Percentiles rank a stretch among this genome's conserved stretches.
These are phyloP conservation scores for Neostethus bicornis DNA, from an alignment of 2,797 vertebrate genomes.

Conservation along the genomic window DNA sequence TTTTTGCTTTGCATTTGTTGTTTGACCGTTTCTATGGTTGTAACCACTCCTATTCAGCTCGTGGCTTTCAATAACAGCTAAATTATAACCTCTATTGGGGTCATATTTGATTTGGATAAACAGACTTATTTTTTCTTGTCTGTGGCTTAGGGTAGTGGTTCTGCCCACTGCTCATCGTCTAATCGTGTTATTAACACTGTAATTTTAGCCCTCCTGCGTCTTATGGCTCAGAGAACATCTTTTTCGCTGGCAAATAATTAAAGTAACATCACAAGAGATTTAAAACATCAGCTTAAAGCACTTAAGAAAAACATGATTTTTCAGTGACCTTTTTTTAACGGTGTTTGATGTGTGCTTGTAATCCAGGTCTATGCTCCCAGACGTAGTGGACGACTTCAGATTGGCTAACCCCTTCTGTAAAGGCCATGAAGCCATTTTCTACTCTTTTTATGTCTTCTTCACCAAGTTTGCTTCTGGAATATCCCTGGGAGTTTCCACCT, in stretches of 20 bases:
- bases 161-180: conserved; percentile 58
- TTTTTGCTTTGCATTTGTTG: conserved; percentile 26
- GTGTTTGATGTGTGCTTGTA: conserved; percentile 22
- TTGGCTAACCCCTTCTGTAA: conserved; percentile 83
- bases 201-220: conserved; percentile 53
- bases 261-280: conserved; percentile 21
- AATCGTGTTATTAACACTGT: conserved; percentile 70
- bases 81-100: conserved; percentile 68
- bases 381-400: conserved; percentile 94
- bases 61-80: conserved; percentile 47
- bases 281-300: conserved; percentile 10
- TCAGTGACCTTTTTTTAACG: too few relatives aligned
- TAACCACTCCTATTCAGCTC: conserved; percentile 27
- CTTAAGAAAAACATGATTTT: too few relatives aligned
- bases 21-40: conserved; percentile 23
- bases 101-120: conserved; percentile 66
- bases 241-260: conserved; percentile 34
- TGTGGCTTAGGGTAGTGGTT: conserved; percentile 17
- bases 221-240: conserved; percentile 27
- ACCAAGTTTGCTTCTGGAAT: conserved; percentile 91
- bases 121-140: conserved; percentile 59
- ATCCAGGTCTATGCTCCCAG: conserved; percentile 96
- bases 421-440: conserved; percentile 97
- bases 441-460: conserved; percentile 96
- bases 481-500: conserved; percentile 93